phyloP scores from a whole-genome alignment of 2,888 invertebrate species.

The Acrobasis suavella region DNA sequence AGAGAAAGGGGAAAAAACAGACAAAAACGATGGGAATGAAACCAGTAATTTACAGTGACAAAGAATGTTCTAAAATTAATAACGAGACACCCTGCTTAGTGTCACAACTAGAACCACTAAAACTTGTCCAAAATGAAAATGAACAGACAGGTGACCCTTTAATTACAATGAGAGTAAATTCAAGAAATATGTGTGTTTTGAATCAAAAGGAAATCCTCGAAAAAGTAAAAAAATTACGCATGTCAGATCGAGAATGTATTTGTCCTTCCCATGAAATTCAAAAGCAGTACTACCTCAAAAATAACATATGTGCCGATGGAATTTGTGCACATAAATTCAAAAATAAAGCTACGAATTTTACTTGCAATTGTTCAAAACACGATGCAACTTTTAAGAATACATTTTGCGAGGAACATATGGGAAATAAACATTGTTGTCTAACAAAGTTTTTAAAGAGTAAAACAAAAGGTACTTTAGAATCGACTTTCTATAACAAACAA shows the following conservation, averaged over 20 bases:
- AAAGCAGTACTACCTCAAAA: conserved; percentile 23
- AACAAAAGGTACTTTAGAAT: neutral
- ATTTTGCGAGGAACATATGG: neutral
- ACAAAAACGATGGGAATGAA: neutral
- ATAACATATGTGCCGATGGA: neutral
- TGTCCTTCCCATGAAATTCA: conserved; percentile 37
- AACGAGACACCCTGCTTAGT: neutral
- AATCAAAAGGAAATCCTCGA: conserved; percentile 43
- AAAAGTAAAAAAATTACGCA: conserved; percentile 37
- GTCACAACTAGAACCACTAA: no score
- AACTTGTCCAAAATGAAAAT: conserved; percentile 27
- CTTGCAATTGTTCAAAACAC: neutral
- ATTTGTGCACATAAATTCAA: neutral
- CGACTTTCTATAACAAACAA: neutral
- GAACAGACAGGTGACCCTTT: conserved; percentile 37
- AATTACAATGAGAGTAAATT: conserved; percentile 46
- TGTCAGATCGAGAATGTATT: conserved; percentile 33
- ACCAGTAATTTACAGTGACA: neutral
- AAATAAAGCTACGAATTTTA: neutral
- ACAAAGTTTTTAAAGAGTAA: neutral
- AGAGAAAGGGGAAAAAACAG: no score
- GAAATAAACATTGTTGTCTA: neutral
- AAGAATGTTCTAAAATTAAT: neutral
- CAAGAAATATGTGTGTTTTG: conserved; percentile 38
- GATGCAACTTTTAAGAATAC: neutral